Evolutionary conservation across 2,113 vertebrate species (phyloP).

Genomic region (Rhagologus leucostigma): DNA sequence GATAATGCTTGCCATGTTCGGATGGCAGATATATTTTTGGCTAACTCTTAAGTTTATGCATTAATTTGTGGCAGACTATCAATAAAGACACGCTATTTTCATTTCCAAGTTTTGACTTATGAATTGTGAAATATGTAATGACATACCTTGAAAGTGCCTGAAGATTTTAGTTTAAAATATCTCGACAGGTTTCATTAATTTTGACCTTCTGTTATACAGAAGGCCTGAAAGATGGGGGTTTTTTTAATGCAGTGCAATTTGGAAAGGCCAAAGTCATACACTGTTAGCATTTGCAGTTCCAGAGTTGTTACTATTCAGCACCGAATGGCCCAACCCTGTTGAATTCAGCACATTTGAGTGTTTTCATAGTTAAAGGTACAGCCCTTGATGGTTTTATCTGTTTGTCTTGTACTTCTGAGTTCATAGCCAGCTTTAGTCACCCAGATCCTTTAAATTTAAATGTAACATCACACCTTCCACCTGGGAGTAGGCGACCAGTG

Average conservation of each 20-base stretch:
- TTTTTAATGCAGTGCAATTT: not conserved
- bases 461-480: not conserved
- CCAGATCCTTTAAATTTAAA: not conserved
- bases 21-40: not conserved
- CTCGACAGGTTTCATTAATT: not conserved
- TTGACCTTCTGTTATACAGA: not conserved
- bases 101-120: slow-evolving; percentile 31
- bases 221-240: not conserved
- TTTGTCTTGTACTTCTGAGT: not conserved
- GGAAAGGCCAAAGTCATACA: not conserved
- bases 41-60: not conserved
- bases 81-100: slow-evolving; percentile 54
- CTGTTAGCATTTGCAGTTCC: not conserved
- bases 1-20: not conserved
- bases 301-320: not conserved
- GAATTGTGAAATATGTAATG: not conserved
- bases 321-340: not conserved
- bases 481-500: not conserved
- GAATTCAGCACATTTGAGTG: not conserved
- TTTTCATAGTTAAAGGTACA: not conserved
- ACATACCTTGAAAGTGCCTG: not conserved
- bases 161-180: not conserved
- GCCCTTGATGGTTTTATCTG: not conserved
- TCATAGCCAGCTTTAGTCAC: not conserved
- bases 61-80: slow-evolving; percentile 37